Base-by-base conservation (phyloP, 1,140 invertebrate species). In the Drosophila repletoides region DNA sequence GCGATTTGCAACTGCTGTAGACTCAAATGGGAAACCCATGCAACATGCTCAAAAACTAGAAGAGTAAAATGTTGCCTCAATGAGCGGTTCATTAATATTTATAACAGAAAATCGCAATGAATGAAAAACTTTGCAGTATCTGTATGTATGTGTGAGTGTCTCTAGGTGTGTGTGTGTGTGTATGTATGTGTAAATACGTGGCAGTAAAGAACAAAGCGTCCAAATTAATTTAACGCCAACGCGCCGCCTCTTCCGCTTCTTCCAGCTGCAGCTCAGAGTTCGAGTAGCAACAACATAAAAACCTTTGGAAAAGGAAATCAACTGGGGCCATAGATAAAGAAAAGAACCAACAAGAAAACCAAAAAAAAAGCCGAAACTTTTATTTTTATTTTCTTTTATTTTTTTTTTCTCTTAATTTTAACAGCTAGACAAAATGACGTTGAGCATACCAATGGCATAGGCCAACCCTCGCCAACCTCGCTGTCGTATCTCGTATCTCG, bases 181-280 rank as follows among this genome's bases (percentile, higher is more conserved):
- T 31, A 2, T 46, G 12, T 66, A 28, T 46, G 22, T 34, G 14
- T 14, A 6, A 28, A 36, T 28, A 24, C 33, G 15, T 56, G 10
- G 40, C 29, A 56, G 43, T 49, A 31, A 36, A 72, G 77, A 76
- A 81, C 76, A 81, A 81, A 76, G 63, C 68, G 66, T 19, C 45
- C 68, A 76, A 81, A 81, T 81, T 83, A 81, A 83, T 81, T 81
- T 81, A 83, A 72, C 68, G 68, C 76, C 61, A 80, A 33, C 43
- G 49, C 49, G 14, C 38, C 21, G 45, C 38, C 52, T 28, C 45
- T 22, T 14, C 24, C 40, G 12, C 36, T 3, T 14, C 10, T 2
- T 21, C 17, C 22, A 22, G 9, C 46, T 22, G 29, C 46, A 10
- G 28, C 55, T 28, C 17, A 43, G 45, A 49, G 63, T 43, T 64